Evolutionary conservation across 2,888 invertebrate genomes (phyloP).

Genomic region (Eledona agricola): DNA sequence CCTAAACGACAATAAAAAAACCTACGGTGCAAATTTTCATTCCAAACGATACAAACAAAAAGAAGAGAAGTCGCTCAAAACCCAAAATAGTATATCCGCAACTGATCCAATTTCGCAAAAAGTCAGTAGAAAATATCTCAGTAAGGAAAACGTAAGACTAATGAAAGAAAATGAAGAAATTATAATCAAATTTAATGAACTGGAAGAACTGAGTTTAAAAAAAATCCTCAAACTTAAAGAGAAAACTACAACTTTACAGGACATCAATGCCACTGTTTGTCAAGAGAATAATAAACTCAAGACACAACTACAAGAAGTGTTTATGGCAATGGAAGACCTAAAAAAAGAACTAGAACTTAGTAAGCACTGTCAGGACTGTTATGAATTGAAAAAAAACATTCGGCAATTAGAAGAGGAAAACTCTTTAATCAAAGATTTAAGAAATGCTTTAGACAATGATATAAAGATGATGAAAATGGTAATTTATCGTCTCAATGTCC

Average conservation of each 20-base stretch:
- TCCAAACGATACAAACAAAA: conserved; percentile 40
- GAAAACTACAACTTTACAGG: conserved; percentile 68
- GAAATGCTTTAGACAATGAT: conserved; percentile 71
- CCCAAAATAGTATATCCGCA: conserved; percentile 43
- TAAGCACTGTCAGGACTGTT: conserved; percentile 60
- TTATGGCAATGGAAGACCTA: conserved; percentile 66
- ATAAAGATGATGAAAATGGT: conserved; percentile 79
- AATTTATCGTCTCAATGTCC: conserved; percentile 79
- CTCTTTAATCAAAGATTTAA: conserved; percentile 66
- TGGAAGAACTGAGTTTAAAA: conserved; percentile 63
- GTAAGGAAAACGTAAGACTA: conserved; percentile 66
- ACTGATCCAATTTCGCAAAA: conserved; percentile 38
- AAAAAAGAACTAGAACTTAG: conserved; percentile 64
- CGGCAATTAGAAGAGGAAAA: conserved; percentile 65
- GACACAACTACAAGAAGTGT: conserved; percentile 64
- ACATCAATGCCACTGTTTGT: conserved; percentile 70
- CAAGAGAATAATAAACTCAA: conserved; percentile 70
- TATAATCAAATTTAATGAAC: conserved; percentile 64
- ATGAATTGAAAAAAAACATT: conserved; percentile 64
- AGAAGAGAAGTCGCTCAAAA: conserved; percentile 28
- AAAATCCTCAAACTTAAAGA: conserved; percentile 72
- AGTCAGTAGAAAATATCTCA: conserved; percentile 54
- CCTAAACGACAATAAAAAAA: conserved; percentile 44
- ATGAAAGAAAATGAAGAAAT: conserved; percentile 66
- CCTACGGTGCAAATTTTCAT: conserved; percentile 55